phyloP scores from a whole-genome alignment of 1,140 invertebrate species.

The Bemisia tabaci region DNA sequence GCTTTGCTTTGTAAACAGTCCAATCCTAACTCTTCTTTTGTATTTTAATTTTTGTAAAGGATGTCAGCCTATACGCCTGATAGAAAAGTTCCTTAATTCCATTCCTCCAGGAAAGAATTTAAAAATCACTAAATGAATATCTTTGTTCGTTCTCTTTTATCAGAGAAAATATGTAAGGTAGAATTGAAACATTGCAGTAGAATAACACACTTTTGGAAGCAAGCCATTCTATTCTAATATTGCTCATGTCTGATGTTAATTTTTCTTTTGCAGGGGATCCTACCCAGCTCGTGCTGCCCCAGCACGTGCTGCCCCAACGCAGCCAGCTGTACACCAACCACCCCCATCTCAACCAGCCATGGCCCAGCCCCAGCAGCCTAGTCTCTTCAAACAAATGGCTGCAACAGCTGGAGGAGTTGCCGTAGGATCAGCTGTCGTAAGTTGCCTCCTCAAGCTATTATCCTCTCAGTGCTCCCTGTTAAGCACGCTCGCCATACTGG shows the following conservation, averaged over 20 bases:
- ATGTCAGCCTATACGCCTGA: too few species aligned
- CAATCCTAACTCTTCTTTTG: too few species aligned
- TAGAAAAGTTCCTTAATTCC: not conserved
- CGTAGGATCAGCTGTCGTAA: constrained; percentile 65
- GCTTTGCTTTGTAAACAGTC: too few species aligned
- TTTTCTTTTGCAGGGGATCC: not conserved
- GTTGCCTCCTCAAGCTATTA: constrained; percentile 22
- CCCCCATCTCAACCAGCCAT: constrained; percentile 33
- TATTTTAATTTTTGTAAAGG: too few species aligned
- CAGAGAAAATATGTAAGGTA: not conserved
- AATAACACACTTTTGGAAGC: not conserved
- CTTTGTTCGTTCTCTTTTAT: not conserved
- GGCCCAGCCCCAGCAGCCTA: constrained; percentile 42
- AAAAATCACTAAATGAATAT: not conserved
- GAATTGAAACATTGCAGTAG: not conserved
- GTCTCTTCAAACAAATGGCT: constrained; percentile 73
- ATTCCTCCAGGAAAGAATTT: not conserved
- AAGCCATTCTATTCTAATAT: not conserved
- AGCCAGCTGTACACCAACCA: constrained; percentile 32
- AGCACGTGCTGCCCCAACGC: constrained; percentile 10
- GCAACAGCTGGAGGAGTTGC: constrained; percentile 82
- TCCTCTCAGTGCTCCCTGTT: not conserved
- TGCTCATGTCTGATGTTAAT: not conserved
- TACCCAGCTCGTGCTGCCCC: constrained; percentile 9
- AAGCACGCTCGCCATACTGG: not conserved